Evolutionary conservation across 2,797 vertebrate species (phyloP), one percentile per base, ranked within the genome.

Genomic region (Pangasius mekongensis): DNA sequence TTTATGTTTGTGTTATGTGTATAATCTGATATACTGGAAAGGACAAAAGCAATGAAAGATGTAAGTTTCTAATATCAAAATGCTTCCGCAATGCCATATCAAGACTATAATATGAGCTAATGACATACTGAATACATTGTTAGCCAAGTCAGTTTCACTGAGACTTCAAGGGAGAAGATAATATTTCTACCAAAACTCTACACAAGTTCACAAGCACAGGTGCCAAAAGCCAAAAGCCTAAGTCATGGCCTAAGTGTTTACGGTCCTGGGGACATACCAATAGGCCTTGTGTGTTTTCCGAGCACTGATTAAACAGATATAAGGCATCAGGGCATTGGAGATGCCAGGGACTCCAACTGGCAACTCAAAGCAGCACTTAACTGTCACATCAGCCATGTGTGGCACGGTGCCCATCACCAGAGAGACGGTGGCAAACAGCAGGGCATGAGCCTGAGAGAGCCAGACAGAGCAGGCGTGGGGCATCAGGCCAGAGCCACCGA

Each of bases 361-460:
- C 90, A 74, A 87, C 88, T 83, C 91, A 90, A 89, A 90, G 64
- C 83, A 89, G 87, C 91, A 90, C 91, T 90, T 90, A 87, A 89
- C 89, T 87, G 90, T 89, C 90, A 90, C 87, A 66, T 80, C 88
- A 91, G 87, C 81, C 86, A 49, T 85, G 89, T 87, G 86, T 91
- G 91, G 91, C 91, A 90, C 67, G 27, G 76, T 67, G 90, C 91
- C 91, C 90, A 90, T 92, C 90, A 89, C 91, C 90, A 91, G 86
- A 92, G 88, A 89, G 90, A 91, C 89, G 85, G 89, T 91, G 90
- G 90, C 91, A 91, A 89, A 91, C 90, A 91, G 91, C 87, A 90
- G 88, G 90, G 85, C 91, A 87, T 90, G 90, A 91, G 88, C 76
- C 89, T 82, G 86, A 90, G 86, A 85, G 88, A 89, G 80, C 81